A percentile compares a stretch with the other conserved stretches of the same genome.
Evolutionary conservation across 2,888 invertebrate species (phyloP).

Genomic region (Phortica okadai): DNA sequence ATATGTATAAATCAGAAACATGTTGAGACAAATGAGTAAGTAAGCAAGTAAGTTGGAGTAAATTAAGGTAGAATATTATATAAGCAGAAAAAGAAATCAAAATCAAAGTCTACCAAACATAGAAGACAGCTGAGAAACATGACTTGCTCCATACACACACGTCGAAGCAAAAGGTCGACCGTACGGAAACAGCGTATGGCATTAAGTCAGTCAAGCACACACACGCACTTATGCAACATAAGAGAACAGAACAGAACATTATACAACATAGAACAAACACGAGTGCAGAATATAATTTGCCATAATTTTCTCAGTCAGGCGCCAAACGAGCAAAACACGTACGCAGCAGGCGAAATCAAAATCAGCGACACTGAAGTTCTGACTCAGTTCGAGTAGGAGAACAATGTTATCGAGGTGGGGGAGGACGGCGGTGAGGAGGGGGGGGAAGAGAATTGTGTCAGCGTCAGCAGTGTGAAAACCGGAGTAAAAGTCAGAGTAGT

Average conservation of each 20-base stretch:
- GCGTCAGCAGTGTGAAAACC: background rate
- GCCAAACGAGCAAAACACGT: background rate
- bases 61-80: too few relatives aligned
- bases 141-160: background rate
- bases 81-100: too few relatives aligned
- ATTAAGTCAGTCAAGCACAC: background rate
- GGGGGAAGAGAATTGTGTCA: too few relatives aligned
- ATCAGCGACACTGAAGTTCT: background rate
- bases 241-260: too few relatives aligned
- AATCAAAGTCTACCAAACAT: too few relatives aligned
- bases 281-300: slow-evolving; percentile 12
- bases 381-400: too few relatives aligned
- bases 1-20: too few relatives aligned
- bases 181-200: background rate
- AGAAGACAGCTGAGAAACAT: too few relatives aligned
- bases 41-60: too few relatives aligned
- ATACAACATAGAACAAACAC: background rate
- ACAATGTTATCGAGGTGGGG: too few relatives aligned
- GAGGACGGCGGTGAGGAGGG: too few relatives aligned
- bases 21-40: too few relatives aligned
- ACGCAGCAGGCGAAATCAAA: background rate
- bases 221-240: background rate
- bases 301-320: slow-evolving; percentile 10
- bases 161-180: background rate
- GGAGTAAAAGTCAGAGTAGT: background rate